A percentile compares a stretch with the other conserved stretches of the same genome.
Evolutionary conservation across 2,113 vertebrate genomes (phyloP).

Genomic region (Sigmodon hispidus): DNA sequence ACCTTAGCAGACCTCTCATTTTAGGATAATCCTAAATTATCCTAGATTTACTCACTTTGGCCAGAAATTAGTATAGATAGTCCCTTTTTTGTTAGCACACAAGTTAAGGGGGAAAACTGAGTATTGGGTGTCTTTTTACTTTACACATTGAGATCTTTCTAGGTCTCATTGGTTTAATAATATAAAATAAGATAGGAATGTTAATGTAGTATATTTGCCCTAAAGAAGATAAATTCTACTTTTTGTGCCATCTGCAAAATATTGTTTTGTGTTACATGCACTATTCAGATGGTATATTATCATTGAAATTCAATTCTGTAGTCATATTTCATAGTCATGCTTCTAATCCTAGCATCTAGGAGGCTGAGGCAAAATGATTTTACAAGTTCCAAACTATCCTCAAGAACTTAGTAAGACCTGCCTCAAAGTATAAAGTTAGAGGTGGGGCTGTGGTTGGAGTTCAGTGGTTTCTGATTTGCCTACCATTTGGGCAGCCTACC

Average conservation of each 20-base stretch:
- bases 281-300: not conserved
- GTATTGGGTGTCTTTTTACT: not conserved
- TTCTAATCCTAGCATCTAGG: not conserved
- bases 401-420: not conserved
- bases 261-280: not conserved
- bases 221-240: not conserved
- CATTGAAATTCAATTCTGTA: slow-evolving; percentile 11
- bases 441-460: not conserved
- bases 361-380: not conserved
- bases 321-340: not conserved
- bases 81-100: slow-evolving; percentile 13
- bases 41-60: slow-evolving; percentile 27
- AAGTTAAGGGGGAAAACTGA: not conserved
- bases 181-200: slow-evolving; percentile 1
- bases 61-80: not conserved
- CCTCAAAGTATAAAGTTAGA: not conserved
- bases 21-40: slow-evolving; percentile 28
- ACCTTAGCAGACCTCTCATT: not conserved
- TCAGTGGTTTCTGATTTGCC: not conserved
- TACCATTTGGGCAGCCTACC: not conserved
- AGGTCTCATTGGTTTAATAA: slow-evolving; percentile 20
- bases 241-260: not conserved
- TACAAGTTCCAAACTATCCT: not conserved
- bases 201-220: not conserved
- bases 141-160: slow-evolving; percentile 28